Evolutionary conservation across 2,113 vertebrate species (phyloP), one percentile per base, ranked within the genome.

Genomic region (Psammodynastes pulverulentus): DNA sequence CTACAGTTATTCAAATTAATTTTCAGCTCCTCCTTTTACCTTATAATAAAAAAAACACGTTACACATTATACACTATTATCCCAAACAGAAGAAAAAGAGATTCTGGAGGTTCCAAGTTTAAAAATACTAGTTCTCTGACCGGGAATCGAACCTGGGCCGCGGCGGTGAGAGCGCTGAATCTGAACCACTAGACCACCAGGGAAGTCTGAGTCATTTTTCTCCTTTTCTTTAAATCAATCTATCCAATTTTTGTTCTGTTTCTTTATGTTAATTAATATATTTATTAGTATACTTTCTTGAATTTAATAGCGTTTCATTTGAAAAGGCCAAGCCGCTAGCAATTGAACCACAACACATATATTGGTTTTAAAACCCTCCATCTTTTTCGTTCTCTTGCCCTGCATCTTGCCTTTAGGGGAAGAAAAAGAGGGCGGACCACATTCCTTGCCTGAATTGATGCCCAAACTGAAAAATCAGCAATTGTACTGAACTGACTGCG

Each of bases 131-230:
- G 1, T 62, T 62, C 12, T 12, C 12, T n/a, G 29, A 67, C 62
- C 4, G 29, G 29, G 29, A 67, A 67, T 15, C 62, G 46, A 92
- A 86, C 13, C n/a, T 26, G 23, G 48, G 67, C 43, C 85, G 72
- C 26, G 39, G 43, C 12, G 34, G 34, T 7, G 0, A 29, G 43
- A 93, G 49, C 13, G 4, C 86, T 56, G 48, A 93, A 93, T 93
- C 91, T 84, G 95, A 93, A 87, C 87, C n/a, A 90, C 21, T 62
- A 93, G 90, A 93, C 58, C 85, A 88, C 46, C 72, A 93, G 89
- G 9, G 89, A 94, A 0, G 12, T 5, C 0, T 2, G 29, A n/a
- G 1, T 67, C 29, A 15, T 0, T 0, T 0, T 17, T 1, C 0
- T 0, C 39, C 12, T 5, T 12, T 15, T 51, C 24, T 0, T 0